Evolutionary conservation across 2,888 invertebrate genomes (phyloP), one percentile per base, ranked within the genome.

Genomic region (Hyposoter didymator): DNA sequence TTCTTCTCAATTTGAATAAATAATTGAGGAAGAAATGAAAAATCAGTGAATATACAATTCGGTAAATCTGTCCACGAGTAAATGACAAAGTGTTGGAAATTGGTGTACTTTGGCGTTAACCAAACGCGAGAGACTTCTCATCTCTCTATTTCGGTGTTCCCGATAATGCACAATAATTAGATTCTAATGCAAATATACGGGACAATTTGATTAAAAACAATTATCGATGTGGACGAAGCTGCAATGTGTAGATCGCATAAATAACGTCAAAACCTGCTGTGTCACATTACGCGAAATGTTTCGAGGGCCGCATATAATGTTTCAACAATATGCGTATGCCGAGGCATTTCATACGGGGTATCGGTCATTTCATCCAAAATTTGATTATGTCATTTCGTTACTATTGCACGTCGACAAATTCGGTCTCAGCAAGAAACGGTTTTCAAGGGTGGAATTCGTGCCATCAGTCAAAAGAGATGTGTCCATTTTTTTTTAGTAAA

Each of bases 121-220:
- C 43, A 6, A 43, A 22, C 35, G 19, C 10, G 7, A 39, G 39
- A 12, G 39, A 67, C 43, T 67, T 14, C 10, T 5, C 8, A n/a
- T 35, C 10, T 43, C 39, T 43, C 67, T 67, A 39, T 19, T 12
- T 14, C n/a, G 67, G 12, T 19, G 12, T 43, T 4, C 0, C 19
- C 22, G 43, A 67, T 67, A 66, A 66, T 66, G 66, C 43, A 66
- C 43, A 43, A 43, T 67, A 22, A 67, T 67, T 67, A 43, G 67
- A 67, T 67, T 43, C 66, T 66, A 66, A 66, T 66, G 7, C 43
- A n/a, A 66, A 66, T 66, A 39, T 39, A 66, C 17, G 14, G 75
- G 43, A 22, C 14, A 67, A 67, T 28, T 76, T 3, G 45, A 76
- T 76, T 76, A 76, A 67, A 67, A 76, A 32, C 45, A 66, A 76